A percentile compares a stretch with the other conserved stretches of the same genome.
Conservation (phyloP, 1,140 invertebrate genomes). For the Hyles vespertilio region DNA sequence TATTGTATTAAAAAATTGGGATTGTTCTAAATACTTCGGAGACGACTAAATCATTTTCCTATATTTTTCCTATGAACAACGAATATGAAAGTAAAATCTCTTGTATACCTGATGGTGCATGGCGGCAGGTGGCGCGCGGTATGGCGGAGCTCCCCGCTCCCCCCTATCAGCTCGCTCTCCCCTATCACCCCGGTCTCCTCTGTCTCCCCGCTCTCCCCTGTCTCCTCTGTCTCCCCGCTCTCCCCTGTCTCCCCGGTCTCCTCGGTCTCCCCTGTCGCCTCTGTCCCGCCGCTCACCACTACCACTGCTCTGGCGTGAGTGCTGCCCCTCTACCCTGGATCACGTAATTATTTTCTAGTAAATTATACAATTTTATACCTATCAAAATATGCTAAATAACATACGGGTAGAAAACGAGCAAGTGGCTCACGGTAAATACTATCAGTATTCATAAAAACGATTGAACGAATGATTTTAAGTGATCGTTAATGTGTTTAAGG, state of each 20-base stretch:
- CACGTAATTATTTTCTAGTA: background rate
- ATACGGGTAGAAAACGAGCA: too few species aligned
- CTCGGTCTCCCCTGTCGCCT: slow-evolving; percentile 26
- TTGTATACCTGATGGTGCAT: too few species aligned
- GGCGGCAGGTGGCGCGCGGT: slow-evolving; percentile 30
- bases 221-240: background rate
- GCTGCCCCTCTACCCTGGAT: slow-evolving; percentile 27
- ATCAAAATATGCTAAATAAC: too few species aligned
- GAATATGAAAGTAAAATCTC: too few species aligned
- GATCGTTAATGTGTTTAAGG: too few species aligned
- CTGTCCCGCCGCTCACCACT: slow-evolving; percentile 27
- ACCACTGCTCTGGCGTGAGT: slow-evolving; percentile 42
- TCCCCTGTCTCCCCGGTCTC: slow-evolving; percentile 25
- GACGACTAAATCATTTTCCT: too few species aligned
- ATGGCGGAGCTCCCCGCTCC: slow-evolving; percentile 29
- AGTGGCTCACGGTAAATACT: too few species aligned
- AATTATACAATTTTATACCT: too few species aligned
- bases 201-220: slow-evolving; percentile 29
- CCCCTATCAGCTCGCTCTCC: slow-evolving; percentile 9
- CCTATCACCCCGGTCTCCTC: slow-evolving; percentile 23
- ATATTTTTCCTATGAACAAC: too few species aligned
- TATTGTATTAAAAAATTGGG: slow-evolving; percentile 14
- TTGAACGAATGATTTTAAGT: too few species aligned
- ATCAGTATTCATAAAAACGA: too few species aligned
- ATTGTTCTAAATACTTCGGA: too few species aligned